A percentile compares a stretch with the other conserved stretches of the same genome.
Conservation (phyloP, 2,113 vertebrate genomes). For the Isurus oxyrinchus region DNA sequence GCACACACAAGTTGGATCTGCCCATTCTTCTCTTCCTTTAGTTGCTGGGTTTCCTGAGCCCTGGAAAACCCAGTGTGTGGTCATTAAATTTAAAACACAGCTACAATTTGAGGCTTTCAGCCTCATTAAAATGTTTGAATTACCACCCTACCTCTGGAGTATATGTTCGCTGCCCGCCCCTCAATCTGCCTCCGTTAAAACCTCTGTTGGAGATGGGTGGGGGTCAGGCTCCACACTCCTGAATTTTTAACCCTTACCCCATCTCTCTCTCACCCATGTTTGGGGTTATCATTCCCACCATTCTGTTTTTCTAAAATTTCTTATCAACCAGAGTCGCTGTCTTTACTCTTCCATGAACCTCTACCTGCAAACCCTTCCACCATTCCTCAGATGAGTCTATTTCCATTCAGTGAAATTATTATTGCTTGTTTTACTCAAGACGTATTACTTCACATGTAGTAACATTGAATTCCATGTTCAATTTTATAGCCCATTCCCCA, state of each 20-base stretch:
- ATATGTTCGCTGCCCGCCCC: no score
- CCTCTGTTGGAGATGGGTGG: neutral
- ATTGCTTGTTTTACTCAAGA: neutral
- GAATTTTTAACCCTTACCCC: neutral
- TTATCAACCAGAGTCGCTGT: neutral
- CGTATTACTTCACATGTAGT: neutral
- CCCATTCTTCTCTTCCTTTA: no score
- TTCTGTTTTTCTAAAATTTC: no score
- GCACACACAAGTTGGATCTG: neutral
- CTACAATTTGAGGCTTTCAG: no score
- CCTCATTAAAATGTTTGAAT: no score
- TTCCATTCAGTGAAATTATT: neutral
- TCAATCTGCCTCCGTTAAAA: neutral
- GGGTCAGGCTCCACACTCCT: neutral
- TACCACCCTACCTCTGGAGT: no score
- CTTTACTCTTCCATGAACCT: neutral
- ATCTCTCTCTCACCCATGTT: neutral
- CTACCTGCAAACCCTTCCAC: neutral
- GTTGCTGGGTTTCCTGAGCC: no score
- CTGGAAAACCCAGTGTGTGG: no score
- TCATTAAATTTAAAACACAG: no score
- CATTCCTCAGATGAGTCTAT: neutral
- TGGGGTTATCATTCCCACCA: neutral
- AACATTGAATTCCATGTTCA: neutral
- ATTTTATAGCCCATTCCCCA: neutral